Percentiles rank a stretch among this genome's conserved stretches.
phyloP scores from a whole-genome alignment of 2,888 invertebrate species.

The Orthosia cruda region DNA sequence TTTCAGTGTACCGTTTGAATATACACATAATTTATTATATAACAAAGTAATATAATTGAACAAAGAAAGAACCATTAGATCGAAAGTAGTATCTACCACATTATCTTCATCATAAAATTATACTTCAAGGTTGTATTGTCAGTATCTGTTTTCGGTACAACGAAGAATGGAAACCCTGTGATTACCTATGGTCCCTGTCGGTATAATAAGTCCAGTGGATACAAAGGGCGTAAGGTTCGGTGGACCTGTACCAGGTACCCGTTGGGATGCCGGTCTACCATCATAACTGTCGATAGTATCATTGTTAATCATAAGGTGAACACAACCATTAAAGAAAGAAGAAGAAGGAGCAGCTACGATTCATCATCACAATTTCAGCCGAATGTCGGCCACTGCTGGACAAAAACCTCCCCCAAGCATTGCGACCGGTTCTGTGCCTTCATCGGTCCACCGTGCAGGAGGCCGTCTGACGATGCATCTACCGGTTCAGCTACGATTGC shows the following conservation, averaged over 20 bases:
- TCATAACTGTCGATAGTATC: constrained; percentile 42
- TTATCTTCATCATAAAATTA: no score
- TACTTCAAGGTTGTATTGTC: no score
- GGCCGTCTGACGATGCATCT: no score
- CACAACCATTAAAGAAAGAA: constrained; percentile 25
- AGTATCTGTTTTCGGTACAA: neutral
- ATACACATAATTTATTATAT: no score
- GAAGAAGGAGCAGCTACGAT: no score
- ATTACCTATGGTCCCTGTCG: constrained; percentile 50
- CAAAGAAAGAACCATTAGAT: no score
- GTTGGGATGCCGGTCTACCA: constrained; percentile 51
- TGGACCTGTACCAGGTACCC: constrained; percentile 51
- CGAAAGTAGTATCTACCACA: no score
- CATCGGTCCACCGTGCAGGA: neutral
- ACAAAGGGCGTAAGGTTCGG: constrained; percentile 29
- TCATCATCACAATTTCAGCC: neutral
- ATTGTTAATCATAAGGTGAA: constrained; percentile 17
- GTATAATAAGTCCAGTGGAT: constrained; percentile 44
- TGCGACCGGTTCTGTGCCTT: no score
- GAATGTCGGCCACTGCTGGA: neutral
- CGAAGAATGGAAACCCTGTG: constrained; percentile 54
- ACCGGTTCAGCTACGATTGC: no score
- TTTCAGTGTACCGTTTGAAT: no score
- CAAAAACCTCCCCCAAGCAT: neutral
- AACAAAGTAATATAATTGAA: no score